phyloP scores from a whole-genome alignment of 2,113 vertebrate species.

The Paratilapia polleni region DNA sequence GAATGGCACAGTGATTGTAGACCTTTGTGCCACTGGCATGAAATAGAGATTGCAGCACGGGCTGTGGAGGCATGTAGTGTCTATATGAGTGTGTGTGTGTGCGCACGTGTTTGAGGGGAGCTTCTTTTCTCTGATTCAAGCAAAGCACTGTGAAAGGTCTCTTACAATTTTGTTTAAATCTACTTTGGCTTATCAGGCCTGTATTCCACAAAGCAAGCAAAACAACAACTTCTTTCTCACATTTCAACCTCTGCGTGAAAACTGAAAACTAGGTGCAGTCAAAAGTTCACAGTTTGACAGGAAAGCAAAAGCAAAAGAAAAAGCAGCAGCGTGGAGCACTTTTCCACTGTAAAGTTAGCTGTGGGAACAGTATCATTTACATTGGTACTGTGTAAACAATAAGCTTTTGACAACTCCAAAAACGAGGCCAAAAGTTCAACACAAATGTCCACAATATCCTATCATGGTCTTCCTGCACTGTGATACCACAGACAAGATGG shows the following conservation, averaged over 20 bases:
- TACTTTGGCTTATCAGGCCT: not conserved
- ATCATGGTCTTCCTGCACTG: not conserved
- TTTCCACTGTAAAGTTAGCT: not conserved
- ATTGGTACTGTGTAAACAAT: not conserved
- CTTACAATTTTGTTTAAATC: slow-evolving; percentile 13
- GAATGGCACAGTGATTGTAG: slow-evolving; percentile 23
- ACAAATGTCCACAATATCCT: not conserved
- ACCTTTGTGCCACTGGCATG: slow-evolving; percentile 31
- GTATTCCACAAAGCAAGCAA: not conserved
- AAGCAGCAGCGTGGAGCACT: not conserved
- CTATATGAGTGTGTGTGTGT: not conserved
- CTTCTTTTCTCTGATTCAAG: slow-evolving; percentile 9
- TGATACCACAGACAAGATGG: not conserved
- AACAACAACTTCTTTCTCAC: not conserved
- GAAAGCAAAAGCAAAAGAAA: not conserved
- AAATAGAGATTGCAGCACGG: slow-evolving; percentile 21
- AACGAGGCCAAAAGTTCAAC: not conserved
- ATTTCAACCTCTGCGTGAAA: not conserved
- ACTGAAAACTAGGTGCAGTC: not conserved
- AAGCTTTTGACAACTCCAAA: too few relatives aligned
- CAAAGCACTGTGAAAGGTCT: not conserved
- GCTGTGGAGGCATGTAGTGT: not conserved
- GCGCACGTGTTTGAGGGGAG: not conserved
- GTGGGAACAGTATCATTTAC: not conserved
- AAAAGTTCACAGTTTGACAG: not conserved